Base-by-base conservation (phyloP, 2,888 invertebrate species). In the Pomacea canaliculata region DNA sequence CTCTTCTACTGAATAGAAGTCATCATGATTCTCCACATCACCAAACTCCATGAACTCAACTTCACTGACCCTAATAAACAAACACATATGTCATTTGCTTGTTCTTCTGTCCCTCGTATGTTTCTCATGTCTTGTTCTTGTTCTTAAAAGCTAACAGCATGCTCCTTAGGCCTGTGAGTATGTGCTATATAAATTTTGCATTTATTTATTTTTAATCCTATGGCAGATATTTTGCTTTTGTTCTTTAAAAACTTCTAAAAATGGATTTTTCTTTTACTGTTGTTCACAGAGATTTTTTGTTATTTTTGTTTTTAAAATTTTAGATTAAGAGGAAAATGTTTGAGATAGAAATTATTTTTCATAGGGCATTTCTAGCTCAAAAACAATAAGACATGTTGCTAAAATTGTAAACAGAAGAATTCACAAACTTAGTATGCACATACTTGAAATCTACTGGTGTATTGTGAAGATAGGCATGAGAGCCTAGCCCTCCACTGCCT, bases 1-100 rank as follows among this genome's bases (percentile, higher is more conserved):
- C 71, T 91, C 90, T 46, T 91, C 90, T 46, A 87, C 75, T 4
- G 85, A 82, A 83, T 90, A 91, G 83, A 90, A 91, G 77, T 91
- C 91, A 83, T 91, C 91, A 81, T 91, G 91, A 78, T 91, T 91
- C 48, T 91, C 90, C 5, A 90, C 81, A 48, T 90, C 90, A 51
- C 87, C 78, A 79, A 87, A 91, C 80, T 90, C 86, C 82, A 91
- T 90, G 81, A 90, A 91, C 74, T 90, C 90, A 19, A 86, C 78
- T 79, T 91, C 91, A 79, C 83, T 86, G 72, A 90, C 72, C 73
- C 90, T 90, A 79, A 65, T 7, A 63, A 1, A 48, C 51, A 56
- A 56, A 10, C 0, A 13, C 51, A 56, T 13, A 1, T 8, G 51
- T 51, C 51, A 51, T 51, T 23, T 23, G 23, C 23, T 23, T 23